Conservation (phyloP, 2,113 vertebrate genomes). For the Alexandromys fortis region DNA sequence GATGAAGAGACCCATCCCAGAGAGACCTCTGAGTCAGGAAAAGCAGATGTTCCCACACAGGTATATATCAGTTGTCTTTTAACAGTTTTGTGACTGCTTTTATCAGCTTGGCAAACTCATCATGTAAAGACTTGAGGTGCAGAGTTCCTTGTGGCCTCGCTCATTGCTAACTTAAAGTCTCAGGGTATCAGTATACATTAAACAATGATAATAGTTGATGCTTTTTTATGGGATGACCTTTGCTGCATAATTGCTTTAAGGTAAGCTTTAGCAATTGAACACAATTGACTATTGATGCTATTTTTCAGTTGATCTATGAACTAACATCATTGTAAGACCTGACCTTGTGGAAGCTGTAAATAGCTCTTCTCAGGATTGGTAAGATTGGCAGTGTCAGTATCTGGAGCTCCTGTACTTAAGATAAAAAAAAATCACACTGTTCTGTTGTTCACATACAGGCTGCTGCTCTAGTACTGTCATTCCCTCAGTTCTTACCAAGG, state of each 20-base stretch:
- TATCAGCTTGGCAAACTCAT: background rate
- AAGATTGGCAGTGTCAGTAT: background rate
- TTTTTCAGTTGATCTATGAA: constrained; percentile 29
- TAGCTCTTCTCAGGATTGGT: background rate
- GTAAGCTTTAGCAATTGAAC: constrained; percentile 52
- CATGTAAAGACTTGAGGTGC: background rate
- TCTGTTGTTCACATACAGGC: background rate
- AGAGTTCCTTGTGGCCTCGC: background rate
- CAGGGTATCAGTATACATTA: constrained; percentile 3
- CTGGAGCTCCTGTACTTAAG: background rate
- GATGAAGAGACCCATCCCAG: constrained; percentile 71
- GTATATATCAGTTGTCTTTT: constrained; percentile 62
- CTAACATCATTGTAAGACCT: background rate
- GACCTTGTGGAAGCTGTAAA: constrained; percentile 9
- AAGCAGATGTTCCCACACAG: constrained; percentile 66
- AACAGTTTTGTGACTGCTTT: background rate
- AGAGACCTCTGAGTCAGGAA: constrained; percentile 54
- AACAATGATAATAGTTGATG: background rate
- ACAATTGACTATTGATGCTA: constrained; percentile 38
- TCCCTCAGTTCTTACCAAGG: background rate
- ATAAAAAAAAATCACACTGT: background rate
- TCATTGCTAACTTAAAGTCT: background rate
- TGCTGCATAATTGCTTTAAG: background rate
- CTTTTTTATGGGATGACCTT: constrained; percentile 19
- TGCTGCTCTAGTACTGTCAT: background rate